Percentiles rank a stretch among this genome's conserved stretches.
Conservation (phyloP, 1,140 invertebrate species). For the Drosophila sechellia region DNA sequence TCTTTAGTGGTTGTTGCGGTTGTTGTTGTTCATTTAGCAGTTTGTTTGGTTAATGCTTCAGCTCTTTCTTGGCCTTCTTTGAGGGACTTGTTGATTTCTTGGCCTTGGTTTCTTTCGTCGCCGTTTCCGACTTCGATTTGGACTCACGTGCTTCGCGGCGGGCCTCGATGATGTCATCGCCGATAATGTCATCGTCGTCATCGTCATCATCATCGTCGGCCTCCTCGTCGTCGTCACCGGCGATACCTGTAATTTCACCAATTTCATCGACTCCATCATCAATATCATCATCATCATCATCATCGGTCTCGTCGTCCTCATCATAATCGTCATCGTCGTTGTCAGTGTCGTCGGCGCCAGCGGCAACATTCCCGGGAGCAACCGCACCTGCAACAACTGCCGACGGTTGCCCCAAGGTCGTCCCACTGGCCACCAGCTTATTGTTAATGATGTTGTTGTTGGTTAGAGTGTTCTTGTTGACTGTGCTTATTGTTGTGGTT, state of each 20-base stretch:
- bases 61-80: conserved; percentile 85
- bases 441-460: conserved; percentile 59
- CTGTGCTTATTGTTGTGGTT: conserved; percentile 47
- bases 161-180: conserved; percentile 88
- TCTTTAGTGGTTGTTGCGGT: conserved; percentile 33
- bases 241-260: conserved; percentile 88
- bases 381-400: conserved; percentile 23
- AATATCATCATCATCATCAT: conserved; percentile 85
- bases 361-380: conserved; percentile 30
- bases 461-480: conserved; percentile 66
- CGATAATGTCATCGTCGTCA: conserved; percentile 87
- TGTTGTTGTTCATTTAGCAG: conserved; percentile 37
- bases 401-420: conserved; percentile 48
- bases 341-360: conserved; percentile 73
- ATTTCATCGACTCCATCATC: conserved; percentile 87
- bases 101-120: conserved; percentile 79
- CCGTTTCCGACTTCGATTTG: conserved; percentile 90
- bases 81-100: conserved; percentile 85
- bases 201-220: conserved; percentile 91
- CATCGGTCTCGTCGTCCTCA: conserved; percentile 87
- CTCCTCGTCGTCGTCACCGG: conserved; percentile 88
- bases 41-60: conserved; percentile 76
- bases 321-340: conserved; percentile 88
- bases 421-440: conserved; percentile 50
- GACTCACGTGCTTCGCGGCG: conserved; percentile 92